Percentiles rank a stretch among this genome's conserved stretches.
Conservation (phyloP, 92 coral and sea anemone species). For the Micromussa lordhowensis region DNA sequence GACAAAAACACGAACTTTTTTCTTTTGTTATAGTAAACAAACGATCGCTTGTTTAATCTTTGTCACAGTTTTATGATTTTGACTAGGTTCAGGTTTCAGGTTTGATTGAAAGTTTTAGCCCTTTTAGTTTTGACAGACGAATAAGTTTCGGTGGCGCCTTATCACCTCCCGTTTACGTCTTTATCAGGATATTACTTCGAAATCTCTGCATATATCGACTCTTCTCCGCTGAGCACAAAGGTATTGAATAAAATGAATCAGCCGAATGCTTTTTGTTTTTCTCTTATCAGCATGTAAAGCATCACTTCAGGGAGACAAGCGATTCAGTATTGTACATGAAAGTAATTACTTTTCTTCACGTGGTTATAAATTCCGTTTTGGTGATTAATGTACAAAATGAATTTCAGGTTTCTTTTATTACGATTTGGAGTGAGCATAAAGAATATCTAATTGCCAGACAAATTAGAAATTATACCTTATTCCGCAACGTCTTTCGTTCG, state of each 20-base stretch:
- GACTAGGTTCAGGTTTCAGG: neutral
- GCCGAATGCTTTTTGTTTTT: neutral
- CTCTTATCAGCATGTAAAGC: neutral
- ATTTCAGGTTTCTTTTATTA: conserved; percentile 38
- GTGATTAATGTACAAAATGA: conserved; percentile 22
- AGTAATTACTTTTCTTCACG: conserved; percentile 28
- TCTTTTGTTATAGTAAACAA: neutral
- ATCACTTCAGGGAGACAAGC: neutral
- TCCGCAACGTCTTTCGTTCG: neutral
- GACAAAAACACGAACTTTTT: neutral
- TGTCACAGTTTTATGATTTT: neutral
- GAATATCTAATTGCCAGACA: conserved; percentile 50
- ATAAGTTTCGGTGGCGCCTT: neutral
- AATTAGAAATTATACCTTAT: conserved; percentile 27
- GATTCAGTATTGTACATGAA: conserved; percentile 5
- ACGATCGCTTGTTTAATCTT: neutral
- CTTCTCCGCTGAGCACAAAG: neutral
- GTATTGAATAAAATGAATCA: neutral
- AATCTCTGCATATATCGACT: neutral
- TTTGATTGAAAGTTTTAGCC: neutral
- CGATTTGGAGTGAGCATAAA: conserved; percentile 16
- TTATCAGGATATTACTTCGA: neutral
- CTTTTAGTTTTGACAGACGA: neutral
- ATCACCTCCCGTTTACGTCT: neutral
- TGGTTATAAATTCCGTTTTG: conserved; percentile 17